Base-by-base conservation (phyloP, 2,797 vertebrate species). In the Uromys caudimaculatus region DNA sequence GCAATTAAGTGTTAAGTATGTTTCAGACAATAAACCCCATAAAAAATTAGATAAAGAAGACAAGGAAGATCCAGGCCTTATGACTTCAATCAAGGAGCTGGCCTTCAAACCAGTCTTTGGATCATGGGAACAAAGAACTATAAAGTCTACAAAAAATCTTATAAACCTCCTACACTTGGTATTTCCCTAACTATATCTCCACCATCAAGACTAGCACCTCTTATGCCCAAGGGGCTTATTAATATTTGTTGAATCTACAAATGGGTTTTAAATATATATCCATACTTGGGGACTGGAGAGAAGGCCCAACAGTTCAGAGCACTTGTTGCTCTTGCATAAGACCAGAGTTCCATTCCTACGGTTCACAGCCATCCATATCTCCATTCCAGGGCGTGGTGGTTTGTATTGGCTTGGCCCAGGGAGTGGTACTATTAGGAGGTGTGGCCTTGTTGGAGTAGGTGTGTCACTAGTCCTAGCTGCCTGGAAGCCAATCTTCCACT, bases 221-320 rank as follows among this genome's bases (percentile, higher is more conserved):
- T 62, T 75, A 64, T 24, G 29, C 4, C 10, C 27, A 79, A 32
- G 35, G 8, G 3, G 2, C 41, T 91, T 67, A 67, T 64, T 81
- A 82, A 27, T 78, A 69, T 35, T 89, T 96, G 23, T n/a, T 62
- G 56, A 93, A 89, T 86, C 75, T 64, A 67, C 41, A 7, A 56
- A 12, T 84, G 1, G 8, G 27, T 87, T 97, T 93, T n/a, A 93
- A 47, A 73, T 47, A 54, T 6, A 44, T 38, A 16, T 52, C 27
- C 38, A 62, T 44, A 2, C 64, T 62, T 62, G 16, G 58, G 27
- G 82, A 3, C 41, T 47, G 17, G 41, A 84, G 58, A 64, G 17
- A 32, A 84, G 58, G 4, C 27, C 58, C 52, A 58, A 81, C 23
- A 58, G 54, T 24, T 38, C 58, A 81, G 78, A 81, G 21, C 52